phyloP scores from a whole-genome alignment of 2,797 vertebrate genomes.

The Pseudochromis fuscus region DNA sequence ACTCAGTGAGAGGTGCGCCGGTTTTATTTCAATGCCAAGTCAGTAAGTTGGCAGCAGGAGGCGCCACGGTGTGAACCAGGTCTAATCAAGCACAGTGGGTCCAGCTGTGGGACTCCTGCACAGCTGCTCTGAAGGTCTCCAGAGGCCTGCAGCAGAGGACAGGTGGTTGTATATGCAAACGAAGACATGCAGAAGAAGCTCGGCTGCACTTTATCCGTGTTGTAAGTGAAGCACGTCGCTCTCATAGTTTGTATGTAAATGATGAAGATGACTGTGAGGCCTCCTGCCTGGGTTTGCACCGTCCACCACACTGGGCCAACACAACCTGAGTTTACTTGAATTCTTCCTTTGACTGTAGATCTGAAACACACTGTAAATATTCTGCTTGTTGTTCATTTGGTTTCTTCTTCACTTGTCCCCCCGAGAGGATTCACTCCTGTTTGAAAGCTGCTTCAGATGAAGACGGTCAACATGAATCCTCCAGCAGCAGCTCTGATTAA shows the following conservation, averaged over 20 bases:
- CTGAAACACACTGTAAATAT: constrained; percentile 28
- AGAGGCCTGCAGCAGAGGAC: neutral
- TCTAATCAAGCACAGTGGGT: constrained; percentile 42
- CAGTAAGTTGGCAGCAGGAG: neutral
- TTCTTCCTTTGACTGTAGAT: constrained; percentile 7
- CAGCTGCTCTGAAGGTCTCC: neutral
- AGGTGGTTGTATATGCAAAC: neutral
- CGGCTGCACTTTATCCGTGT: constrained; percentile 36
- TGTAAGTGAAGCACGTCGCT: no score
- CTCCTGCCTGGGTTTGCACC: neutral
- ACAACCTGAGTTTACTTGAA: constrained; percentile 76
- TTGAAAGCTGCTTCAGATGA: neutral
- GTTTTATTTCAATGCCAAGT: constrained; percentile 15
- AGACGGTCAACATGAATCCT: neutral
- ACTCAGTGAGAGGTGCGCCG: neutral
- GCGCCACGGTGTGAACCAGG: neutral
- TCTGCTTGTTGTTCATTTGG: neutral
- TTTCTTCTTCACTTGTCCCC: neutral
- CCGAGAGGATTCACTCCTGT: neutral
- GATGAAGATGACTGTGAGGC: neutral
- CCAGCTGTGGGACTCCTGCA: neutral
- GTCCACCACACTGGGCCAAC: neutral
- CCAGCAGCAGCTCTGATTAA: neutral
- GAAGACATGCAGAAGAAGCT: constrained; percentile 3
- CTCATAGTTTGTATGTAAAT: neutral